A percentile compares a stretch with the other conserved stretches of the same genome.
Conservation (phyloP, 2,113 vertebrate species). For the Pogonocichla stellata region DNA sequence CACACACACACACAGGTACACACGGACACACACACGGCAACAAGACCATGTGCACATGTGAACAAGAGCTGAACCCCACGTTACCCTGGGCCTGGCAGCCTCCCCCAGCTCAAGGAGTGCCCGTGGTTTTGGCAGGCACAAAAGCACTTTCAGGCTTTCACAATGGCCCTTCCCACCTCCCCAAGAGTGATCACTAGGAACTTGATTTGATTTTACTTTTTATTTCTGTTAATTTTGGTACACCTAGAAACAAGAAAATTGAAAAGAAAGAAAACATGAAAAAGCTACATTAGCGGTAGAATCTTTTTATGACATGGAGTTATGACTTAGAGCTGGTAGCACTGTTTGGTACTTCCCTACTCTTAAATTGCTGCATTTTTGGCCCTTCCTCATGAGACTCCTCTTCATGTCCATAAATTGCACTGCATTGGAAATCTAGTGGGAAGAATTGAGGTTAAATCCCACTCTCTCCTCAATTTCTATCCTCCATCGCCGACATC, state of each 20-base stretch:
- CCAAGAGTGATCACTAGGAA: neutral
- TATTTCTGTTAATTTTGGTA: neutral
- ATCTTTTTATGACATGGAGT: accelerated
- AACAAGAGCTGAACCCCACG: accelerated
- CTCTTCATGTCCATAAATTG: neutral
- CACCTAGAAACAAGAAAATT: neutral
- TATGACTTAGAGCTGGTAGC: neutral
- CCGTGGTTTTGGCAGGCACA: accelerated
- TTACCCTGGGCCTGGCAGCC: neutral
- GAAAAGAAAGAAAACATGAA: neutral
- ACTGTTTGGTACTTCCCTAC: neutral
- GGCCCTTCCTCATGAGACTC: neutral
- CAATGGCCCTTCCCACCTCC: neutral
- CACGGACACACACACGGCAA: accelerated
- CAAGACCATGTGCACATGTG: neutral
- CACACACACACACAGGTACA: neutral
- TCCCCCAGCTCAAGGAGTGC: no score
- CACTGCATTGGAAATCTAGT: neutral
- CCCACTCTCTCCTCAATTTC: neutral
- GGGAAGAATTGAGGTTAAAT: neutral
- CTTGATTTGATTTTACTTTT: neutral
- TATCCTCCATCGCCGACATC: neutral
- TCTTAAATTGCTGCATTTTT: neutral
- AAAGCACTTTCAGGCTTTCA: neutral
- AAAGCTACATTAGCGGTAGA: neutral